These are phyloP conservation scores for Spermophilus dauricus DNA, from an alignment of 2,113 vertebrate genomes.

Conservation along the genomic window DNA sequence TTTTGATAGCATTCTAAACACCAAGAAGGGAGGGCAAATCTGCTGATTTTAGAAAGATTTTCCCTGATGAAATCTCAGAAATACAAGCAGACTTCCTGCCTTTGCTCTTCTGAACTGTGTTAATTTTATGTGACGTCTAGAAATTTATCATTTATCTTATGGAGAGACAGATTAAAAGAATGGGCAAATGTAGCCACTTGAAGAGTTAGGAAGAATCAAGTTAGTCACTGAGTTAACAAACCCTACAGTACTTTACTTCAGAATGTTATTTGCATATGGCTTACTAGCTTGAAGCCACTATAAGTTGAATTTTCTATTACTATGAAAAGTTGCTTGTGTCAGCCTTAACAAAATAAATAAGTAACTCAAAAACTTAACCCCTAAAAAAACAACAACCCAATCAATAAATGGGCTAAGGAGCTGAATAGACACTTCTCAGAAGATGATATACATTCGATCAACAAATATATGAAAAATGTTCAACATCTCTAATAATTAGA, in stretches of 20 bases:
- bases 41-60: background rate
- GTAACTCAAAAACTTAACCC: too few relatives aligned
- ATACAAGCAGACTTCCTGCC: background rate
- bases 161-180: background rate
- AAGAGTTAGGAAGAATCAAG: background rate
- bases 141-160: background rate
- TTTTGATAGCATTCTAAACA: background rate
- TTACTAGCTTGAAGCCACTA: background rate
- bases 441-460: too few relatives aligned
- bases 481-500: too few relatives aligned
- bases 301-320: background rate
- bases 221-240: background rate
- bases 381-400: too few relatives aligned
- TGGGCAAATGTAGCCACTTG: background rate
- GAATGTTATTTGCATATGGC: rapidly evolving
- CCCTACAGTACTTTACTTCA: background rate
- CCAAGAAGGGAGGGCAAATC: background rate
- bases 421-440: too few relatives aligned
- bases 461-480: too few relatives aligned
- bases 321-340: background rate
- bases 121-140: background rate
- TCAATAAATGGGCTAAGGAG: too few relatives aligned
- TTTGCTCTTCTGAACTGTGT: background rate
- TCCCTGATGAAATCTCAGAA: background rate
- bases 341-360: background rate